phyloP scores from a whole-genome alignment of 2,888 invertebrate genomes.

The Chalcis sispes region DNA sequence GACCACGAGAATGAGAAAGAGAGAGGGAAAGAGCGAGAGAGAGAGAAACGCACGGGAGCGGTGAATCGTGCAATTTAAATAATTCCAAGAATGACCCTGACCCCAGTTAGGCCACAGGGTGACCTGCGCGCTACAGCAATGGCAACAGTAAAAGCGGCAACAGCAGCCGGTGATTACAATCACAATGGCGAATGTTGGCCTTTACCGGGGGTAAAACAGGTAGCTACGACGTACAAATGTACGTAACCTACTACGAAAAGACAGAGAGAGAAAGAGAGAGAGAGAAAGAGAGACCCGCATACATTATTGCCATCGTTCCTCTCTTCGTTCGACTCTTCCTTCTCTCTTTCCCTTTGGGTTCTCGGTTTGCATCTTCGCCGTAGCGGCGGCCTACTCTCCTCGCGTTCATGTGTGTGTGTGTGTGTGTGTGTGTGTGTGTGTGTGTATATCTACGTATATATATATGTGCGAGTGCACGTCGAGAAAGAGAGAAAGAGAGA shows the following conservation, averaged over 20 bases:
- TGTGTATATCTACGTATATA: too few relatives aligned
- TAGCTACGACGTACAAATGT: conserved; percentile 63
- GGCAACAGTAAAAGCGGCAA: conserved; percentile 22
- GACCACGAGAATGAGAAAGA: not conserved
- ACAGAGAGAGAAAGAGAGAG: conserved; percentile 54
- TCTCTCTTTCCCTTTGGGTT: conserved; percentile 14
- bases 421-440: conserved; percentile 1
- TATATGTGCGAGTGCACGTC: too few relatives aligned
- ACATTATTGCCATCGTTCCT: conserved; percentile 58
- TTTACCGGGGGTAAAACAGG: conserved; percentile 67
- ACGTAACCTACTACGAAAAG: conserved; percentile 50
- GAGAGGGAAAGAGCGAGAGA: conserved; percentile 18
- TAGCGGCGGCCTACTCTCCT: not conserved
- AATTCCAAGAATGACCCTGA: conserved; percentile 69
- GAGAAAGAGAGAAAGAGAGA: too few relatives aligned
- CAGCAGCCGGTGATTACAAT: conserved; percentile 66
- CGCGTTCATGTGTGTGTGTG: not conserved
- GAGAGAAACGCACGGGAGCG: conserved; percentile 42
- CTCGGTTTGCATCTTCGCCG: conserved; percentile 36
- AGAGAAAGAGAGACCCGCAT: conserved; percentile 62
- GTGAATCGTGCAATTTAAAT: conserved; percentile 67
- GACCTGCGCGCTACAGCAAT: conserved; percentile 58
- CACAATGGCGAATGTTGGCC: conserved; percentile 63
- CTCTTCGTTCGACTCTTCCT: not conserved
- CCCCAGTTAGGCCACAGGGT: conserved; percentile 65